Conservation (phyloP, 2,113 vertebrate genomes). For the Nannobrachium achirus region DNA sequence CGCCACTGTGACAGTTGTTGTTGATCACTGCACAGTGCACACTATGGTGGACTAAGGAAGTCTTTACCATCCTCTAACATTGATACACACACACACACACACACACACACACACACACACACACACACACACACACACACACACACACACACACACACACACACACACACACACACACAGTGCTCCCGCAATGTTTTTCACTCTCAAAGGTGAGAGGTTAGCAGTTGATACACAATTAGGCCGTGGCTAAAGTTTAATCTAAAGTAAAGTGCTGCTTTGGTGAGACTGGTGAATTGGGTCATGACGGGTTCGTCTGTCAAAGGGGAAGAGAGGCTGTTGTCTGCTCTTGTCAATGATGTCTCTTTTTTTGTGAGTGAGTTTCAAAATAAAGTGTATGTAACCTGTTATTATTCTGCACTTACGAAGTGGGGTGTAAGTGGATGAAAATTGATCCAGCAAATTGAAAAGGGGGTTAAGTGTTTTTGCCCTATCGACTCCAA, state of each 20-base stretch:
- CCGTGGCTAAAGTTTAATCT: constrained; percentile 86
- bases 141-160: constrained; percentile 21
- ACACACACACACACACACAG: constrained; percentile 22
- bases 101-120: constrained; percentile 18
- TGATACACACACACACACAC: constrained; percentile 20
- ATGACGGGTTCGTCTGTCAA: constrained; percentile 76
- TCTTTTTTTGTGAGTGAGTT: constrained; percentile 84
- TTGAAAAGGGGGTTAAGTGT: constrained; percentile 90
- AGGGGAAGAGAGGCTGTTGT: constrained; percentile 79
- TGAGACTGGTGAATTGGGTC: constrained; percentile 85
- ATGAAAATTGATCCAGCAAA: constrained; percentile 95
- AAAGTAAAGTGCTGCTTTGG: constrained; percentile 87
- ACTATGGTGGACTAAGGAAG: constrained; percentile 82
- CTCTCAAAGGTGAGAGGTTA: constrained; percentile 80
- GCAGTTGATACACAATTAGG: constrained; percentile 86
- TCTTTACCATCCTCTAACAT: constrained; percentile 52
- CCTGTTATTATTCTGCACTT: constrained; percentile 94
- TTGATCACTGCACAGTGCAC: constrained; percentile 82
- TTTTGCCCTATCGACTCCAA: constrained; percentile 89
- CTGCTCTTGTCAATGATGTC: constrained; percentile 84
- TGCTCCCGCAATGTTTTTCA: constrained; percentile 70
- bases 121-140: constrained; percentile 21
- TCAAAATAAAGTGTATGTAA: constrained; percentile 94
- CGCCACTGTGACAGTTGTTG: constrained; percentile 53
- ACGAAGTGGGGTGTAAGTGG: constrained; percentile 87